These are phyloP conservation scores for Salvelinus fontinalis DNA, from an alignment of 2,113 vertebrate species.

Conservation along the genomic window DNA sequence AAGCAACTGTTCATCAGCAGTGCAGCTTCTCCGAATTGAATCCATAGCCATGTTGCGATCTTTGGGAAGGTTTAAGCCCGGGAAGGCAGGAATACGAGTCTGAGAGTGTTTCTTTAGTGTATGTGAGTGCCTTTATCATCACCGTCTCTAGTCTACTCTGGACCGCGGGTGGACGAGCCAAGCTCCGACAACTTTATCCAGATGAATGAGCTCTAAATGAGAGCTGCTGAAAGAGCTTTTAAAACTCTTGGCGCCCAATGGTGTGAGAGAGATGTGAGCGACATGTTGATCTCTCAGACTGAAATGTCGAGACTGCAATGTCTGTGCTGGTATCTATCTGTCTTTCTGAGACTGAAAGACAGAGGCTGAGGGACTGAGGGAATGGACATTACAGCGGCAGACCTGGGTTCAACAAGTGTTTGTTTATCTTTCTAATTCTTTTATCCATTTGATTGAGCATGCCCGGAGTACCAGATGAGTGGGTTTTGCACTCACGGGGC, in stretches of 20 bases:
- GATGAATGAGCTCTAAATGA: slow-evolving; percentile 28
- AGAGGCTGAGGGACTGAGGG: no score
- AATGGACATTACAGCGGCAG: no score
- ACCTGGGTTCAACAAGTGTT: no score
- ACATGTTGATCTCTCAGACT: not conserved
- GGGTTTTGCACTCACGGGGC: not conserved
- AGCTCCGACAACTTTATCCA: slow-evolving; percentile 27
- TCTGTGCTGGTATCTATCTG: not conserved
- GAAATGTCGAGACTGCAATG: not conserved
- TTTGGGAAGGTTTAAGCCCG: no score
- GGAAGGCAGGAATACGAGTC: not conserved
- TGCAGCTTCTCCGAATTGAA: no score
- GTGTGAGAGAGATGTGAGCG: not conserved
- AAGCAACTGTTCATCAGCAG: no score
- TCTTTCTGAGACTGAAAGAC: not conserved
- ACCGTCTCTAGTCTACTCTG: slow-evolving; percentile 12
- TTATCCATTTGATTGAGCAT: not conserved
- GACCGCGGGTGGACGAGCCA: not conserved
- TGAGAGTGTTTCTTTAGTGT: not conserved
- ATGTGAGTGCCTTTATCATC: slow-evolving; percentile 9
- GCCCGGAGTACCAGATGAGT: not conserved
- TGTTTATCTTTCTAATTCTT: no score
- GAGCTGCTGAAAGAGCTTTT: slow-evolving; percentile 14
- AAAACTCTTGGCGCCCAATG: slow-evolving; percentile 3
- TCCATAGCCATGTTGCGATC: no score